These are phyloP conservation scores for Bradypodion ventrale DNA, from an alignment of 2,797 vertebrate species.

Conservation along the genomic window DNA sequence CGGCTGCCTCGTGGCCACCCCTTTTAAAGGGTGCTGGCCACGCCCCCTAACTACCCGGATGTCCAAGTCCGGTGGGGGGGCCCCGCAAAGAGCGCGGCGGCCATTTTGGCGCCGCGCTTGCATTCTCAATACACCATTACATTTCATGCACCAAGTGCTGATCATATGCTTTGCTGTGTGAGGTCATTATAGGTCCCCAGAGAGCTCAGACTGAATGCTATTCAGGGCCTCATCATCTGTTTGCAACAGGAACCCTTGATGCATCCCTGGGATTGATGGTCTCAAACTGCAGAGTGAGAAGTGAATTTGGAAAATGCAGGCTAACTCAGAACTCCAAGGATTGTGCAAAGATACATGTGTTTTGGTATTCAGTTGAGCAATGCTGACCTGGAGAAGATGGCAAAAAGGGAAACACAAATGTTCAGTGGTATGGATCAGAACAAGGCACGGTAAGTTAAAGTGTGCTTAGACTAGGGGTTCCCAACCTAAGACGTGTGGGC, in stretches of 20 bases:
- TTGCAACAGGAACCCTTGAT: not conserved
- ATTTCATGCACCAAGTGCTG: not conserved
- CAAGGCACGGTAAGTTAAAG: not conserved
- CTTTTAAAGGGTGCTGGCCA: no score
- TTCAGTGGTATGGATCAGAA: not conserved
- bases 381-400: not conserved
- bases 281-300: not conserved
- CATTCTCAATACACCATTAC: not conserved
- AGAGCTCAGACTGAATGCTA: slow-evolving; percentile 23
- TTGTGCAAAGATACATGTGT: not conserved
- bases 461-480: no score
- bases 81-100: no score
- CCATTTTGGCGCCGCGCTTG: no score
- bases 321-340: not conserved
- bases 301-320: not conserved
- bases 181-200: slow-evolving; percentile 3
- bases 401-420: not conserved
- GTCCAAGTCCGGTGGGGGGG: no score
- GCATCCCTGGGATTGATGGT: not conserved
- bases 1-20: no score
- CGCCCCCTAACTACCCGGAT: no score
- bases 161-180: slow-evolving; percentile 7
- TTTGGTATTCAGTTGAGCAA: not conserved
- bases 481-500: no score
- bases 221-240: not conserved